A percentile compares a stretch with the other conserved stretches of the same genome.
These are phyloP conservation scores for Pseudorectes ferrugineus DNA, from an alignment of 2,113 vertebrate genomes.

Conservation along the genomic window DNA sequence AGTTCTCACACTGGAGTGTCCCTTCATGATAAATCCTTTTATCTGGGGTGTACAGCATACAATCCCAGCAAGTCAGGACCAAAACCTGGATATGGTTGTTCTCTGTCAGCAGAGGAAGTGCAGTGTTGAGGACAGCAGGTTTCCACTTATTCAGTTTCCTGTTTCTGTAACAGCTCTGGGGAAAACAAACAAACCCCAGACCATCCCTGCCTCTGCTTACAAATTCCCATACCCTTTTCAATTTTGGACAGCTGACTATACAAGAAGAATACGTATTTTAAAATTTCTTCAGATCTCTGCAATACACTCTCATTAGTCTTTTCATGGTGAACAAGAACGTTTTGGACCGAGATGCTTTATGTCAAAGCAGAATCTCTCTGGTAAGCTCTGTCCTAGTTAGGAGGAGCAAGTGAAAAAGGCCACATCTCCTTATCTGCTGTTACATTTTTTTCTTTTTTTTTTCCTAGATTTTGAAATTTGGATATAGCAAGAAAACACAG, in stretches of 20 bases:
- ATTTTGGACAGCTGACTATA: neutral
- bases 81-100: neutral
- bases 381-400: neutral
- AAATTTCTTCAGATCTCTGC: neutral
- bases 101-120: rapidly evolving
- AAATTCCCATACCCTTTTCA: neutral
- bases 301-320: neutral
- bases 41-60: neutral
- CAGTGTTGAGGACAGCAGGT: neutral
- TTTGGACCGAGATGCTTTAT: neutral
- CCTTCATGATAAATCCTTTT: neutral
- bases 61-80: neutral
- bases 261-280: neutral
- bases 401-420: neutral
- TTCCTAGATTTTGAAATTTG: neutral
- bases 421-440: neutral
- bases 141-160: neutral
- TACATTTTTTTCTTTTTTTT: too few relatives aligned
- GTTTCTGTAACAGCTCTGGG: neutral
- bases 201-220: neutral
- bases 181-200: neutral
- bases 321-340: neutral
- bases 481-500: neutral
- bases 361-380: neutral
- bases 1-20: neutral